Evolutionary conservation across 1,140 invertebrate species (phyloP).

Genomic region (Drosophila watanabei): DNA sequence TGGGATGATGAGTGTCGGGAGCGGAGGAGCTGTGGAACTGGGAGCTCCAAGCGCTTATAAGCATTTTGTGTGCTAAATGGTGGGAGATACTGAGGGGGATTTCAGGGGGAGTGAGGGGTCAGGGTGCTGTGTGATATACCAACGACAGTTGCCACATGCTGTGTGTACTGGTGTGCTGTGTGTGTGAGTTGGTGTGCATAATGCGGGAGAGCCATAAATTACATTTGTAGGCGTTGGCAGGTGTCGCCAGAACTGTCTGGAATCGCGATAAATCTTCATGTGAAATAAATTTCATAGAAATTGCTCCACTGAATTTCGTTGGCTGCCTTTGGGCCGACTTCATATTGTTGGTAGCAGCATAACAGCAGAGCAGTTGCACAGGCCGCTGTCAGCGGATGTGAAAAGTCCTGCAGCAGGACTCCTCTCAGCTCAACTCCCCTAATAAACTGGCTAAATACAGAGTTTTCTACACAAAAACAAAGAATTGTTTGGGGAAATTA

Average conservation of each 20-base stretch:
- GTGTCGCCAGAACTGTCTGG: slow-evolving; percentile 86
- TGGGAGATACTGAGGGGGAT: slow-evolving; percentile 11
- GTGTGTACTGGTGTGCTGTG: slow-evolving; percentile 38
- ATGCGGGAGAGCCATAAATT: slow-evolving; percentile 85
- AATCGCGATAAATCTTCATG: slow-evolving; percentile 86
- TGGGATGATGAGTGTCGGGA: slow-evolving; percentile 35
- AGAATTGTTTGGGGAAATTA: background rate
- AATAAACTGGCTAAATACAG: slow-evolving; percentile 67
- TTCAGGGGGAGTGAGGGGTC: slow-evolving; percentile 10
- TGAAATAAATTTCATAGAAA: slow-evolving; percentile 86
- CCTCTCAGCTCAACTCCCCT: slow-evolving; percentile 28
- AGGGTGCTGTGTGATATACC: slow-evolving; percentile 31
- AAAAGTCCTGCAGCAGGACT: slow-evolving; percentile 75
- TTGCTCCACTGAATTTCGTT: slow-evolving; percentile 85
- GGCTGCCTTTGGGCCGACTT: slow-evolving; percentile 75
- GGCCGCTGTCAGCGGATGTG: slow-evolving; percentile 67
- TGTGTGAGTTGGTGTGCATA: slow-evolving; percentile 72
- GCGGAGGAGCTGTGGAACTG: slow-evolving; percentile 20
- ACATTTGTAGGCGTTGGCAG: slow-evolving; percentile 86
- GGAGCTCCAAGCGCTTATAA: slow-evolving; percentile 61
- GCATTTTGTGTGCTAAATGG: slow-evolving; percentile 73
- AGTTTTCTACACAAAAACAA: slow-evolving; percentile 33
- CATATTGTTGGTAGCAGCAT: slow-evolving; percentile 33
- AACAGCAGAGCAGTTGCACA: slow-evolving; percentile 21
- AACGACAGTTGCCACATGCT: slow-evolving; percentile 51